These are phyloP conservation scores for zebrafish (Danio rerio) DNA, from an alignment of 2,113 vertebrate genomes.

Conservation along the genomic window GRCz12tu NC_133191.1:10159001-10159500, in stretches of 20 bases:
- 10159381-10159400: too few relatives aligned
- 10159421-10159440: too few relatives aligned
- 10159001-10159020: conserved; percentile 94
- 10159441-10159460: too few relatives aligned
- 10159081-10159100: conserved; percentile 79
- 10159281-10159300: too few relatives aligned
- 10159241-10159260: background rate
- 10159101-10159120: conserved; percentile 97
- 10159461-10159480: too few relatives aligned
- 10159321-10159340: too few relatives aligned
- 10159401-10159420: too few relatives aligned
- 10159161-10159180: conserved; percentile 85
- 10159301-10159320: too few relatives aligned
- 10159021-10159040: conserved; percentile 39
- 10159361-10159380: too few relatives aligned
- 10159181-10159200: conserved; percentile 74
- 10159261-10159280: background rate
- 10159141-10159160: conserved; percentile 88
- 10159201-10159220: conserved; percentile 78
- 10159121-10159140: conserved; percentile 94
- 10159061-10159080: background rate
- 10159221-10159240: background rate
- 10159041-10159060: too few relatives aligned
- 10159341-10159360: too few relatives aligned
- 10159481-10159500: too few relatives aligned